Percentiles rank a stretch among this genome's conserved stretches.
These are phyloP conservation scores for Lottia scabra DNA, from an alignment of 2,888 invertebrate genomes.

Conservation along the genomic window DNA sequence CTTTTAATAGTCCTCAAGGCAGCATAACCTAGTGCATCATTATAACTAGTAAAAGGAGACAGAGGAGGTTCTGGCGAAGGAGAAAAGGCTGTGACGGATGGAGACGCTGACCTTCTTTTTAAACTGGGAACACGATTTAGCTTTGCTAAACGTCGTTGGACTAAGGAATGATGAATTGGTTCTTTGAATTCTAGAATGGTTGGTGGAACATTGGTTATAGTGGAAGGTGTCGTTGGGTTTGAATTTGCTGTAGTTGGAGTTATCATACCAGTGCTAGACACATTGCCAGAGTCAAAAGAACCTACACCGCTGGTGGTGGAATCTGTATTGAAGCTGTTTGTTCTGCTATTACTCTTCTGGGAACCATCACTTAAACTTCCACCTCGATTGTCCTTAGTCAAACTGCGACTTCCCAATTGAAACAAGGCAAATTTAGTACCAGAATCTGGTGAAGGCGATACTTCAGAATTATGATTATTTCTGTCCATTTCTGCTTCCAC, in stretches of 20 bases:
- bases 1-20: conserved; percentile 65
- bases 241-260: conserved; percentile 15
- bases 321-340: conserved; percentile 76
- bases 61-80: conserved; percentile 17
- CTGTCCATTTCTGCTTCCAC: conserved; percentile 68
- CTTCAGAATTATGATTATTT: not conserved
- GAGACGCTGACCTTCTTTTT: conserved; percentile 42
- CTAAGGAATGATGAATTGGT: conserved; percentile 66
- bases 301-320: conserved; percentile 84
- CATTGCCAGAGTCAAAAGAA: conserved; percentile 79
- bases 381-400: not conserved
- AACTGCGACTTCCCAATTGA: not conserved
- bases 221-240: not conserved
- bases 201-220: conserved; percentile 12
- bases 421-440: conserved; percentile 1
- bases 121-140: conserved; percentile 62
- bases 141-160: conserved; percentile 58
- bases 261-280: conserved; percentile 69
- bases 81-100: conserved; percentile 34
- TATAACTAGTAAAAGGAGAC: conserved; percentile 58
- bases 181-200: conserved; percentile 48
- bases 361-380: conserved; percentile 53
- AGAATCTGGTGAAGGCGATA: not conserved
- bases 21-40: conserved; percentile 68
- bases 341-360: conserved; percentile 70